phyloP scores from a whole-genome alignment of 2,113 vertebrate species.

The Misgurnus mizolepis region DNA sequence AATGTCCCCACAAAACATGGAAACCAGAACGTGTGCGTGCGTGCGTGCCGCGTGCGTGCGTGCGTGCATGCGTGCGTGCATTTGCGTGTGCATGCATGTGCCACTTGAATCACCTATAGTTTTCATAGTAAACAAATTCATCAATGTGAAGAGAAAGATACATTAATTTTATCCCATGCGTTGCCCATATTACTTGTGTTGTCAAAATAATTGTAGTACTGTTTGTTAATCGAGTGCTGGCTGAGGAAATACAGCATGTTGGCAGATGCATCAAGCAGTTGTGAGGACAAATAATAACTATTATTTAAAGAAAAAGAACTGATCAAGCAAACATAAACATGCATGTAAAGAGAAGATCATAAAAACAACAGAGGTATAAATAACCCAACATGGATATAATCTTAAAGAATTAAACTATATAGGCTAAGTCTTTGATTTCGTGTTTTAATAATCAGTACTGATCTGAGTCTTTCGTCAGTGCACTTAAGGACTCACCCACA shows the following conservation, averaged over 20 bases:
- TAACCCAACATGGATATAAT: no score
- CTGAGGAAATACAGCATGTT: conserved; percentile 72
- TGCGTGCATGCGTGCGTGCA: no score
- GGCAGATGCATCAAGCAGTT: conserved; percentile 70
- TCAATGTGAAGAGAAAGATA: conserved; percentile 8
- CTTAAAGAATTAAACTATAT: no score
- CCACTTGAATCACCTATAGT: no score
- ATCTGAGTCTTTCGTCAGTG: no score
- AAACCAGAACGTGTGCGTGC: no score
- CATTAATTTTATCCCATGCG: conserved; percentile 60
- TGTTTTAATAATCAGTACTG: no score
- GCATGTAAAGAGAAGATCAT: background rate
- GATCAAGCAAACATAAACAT: conserved; percentile 26
- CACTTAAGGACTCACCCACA: no score
- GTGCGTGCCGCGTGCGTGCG: background rate
- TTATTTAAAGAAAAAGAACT: conserved; percentile 55
- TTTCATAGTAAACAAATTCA: background rate
- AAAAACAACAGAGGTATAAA: conserved; percentile 50
- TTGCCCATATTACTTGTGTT: conserved; percentile 62
- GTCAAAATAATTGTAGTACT: conserved; percentile 76
- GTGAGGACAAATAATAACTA: conserved; percentile 55
- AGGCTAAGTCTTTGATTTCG: no score
- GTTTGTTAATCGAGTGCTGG: conserved; percentile 73
- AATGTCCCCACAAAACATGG: no score
- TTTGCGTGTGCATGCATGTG: no score